Percentiles rank a stretch among this genome's conserved stretches.
These are phyloP conservation scores for Hylia prasina DNA, from an alignment of 2,113 vertebrate genomes.

Conservation along the genomic window DNA sequence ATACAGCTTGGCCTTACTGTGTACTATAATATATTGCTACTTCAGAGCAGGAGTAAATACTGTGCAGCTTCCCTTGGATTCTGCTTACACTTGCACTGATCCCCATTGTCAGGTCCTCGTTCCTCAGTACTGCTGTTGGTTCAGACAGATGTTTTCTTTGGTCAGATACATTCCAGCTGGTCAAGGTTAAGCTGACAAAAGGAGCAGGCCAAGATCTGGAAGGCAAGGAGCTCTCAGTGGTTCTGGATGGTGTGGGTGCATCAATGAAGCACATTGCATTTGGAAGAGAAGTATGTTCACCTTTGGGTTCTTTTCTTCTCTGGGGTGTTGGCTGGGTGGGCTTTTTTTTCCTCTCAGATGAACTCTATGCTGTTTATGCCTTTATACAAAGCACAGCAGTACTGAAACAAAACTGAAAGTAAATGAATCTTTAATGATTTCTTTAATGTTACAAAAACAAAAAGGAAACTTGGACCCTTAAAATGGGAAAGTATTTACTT, in stretches of 20 bases:
- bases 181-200: conserved; percentile 81
- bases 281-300: conserved; percentile 79
- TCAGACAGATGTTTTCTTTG: background rate
- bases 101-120: accelerated
- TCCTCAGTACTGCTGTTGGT: background rate
- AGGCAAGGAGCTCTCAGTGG: conserved; percentile 70
- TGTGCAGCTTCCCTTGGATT: background rate
- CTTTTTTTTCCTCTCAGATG: background rate
- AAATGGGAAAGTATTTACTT: background rate
- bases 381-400: background rate
- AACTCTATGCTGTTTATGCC: background rate
- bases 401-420: background rate
- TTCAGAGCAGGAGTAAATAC: background rate
- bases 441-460: background rate
- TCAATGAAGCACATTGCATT: conserved; percentile 76
- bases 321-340: background rate
- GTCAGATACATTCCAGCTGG: conserved; percentile 83
- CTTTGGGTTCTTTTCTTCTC: background rate
- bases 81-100: background rate
- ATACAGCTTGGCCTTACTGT: background rate
- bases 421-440: background rate
- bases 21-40: background rate
- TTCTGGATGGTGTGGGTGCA: conserved; percentile 74
- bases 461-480: background rate
- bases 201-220: conserved; percentile 78